phyloP scores from a whole-genome alignment of 2,888 invertebrate species.

The Acanthosepion lycidas region DNA sequence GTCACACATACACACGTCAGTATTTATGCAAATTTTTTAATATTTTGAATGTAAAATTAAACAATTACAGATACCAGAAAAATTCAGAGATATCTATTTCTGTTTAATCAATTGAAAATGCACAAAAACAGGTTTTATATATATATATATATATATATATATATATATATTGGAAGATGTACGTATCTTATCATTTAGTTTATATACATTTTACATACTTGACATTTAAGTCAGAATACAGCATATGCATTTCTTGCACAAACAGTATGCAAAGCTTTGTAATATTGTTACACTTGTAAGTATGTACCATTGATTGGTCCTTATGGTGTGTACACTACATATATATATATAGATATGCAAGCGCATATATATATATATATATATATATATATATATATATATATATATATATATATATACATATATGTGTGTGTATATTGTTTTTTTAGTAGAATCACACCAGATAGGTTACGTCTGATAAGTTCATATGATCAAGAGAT shows the following conservation, averaged over 20 bases:
- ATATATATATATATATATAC: background rate
- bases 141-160: too few species aligned
- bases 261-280: background rate
- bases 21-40: background rate
- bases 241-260: background rate
- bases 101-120: background rate
- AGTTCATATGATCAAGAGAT: conserved; percentile 33
- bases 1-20: conserved; percentile 33
- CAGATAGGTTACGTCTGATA: background rate
- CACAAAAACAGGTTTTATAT: background rate
- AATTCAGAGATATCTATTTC: background rate
- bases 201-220: conserved; percentile 36
- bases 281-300: background rate
- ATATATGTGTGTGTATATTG: too few species aligned
- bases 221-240: background rate
- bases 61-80: background rate
- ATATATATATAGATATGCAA: background rate
- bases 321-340: background rate
- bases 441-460: background rate
- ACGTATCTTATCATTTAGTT: background rate
- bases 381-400: background rate
- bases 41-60: background rate
- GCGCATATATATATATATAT: background rate
- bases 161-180: too few species aligned
- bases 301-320: background rate